phyloP scores from a whole-genome alignment of 2,797 vertebrate species.

The Melopsittacus undulatus region DNA sequence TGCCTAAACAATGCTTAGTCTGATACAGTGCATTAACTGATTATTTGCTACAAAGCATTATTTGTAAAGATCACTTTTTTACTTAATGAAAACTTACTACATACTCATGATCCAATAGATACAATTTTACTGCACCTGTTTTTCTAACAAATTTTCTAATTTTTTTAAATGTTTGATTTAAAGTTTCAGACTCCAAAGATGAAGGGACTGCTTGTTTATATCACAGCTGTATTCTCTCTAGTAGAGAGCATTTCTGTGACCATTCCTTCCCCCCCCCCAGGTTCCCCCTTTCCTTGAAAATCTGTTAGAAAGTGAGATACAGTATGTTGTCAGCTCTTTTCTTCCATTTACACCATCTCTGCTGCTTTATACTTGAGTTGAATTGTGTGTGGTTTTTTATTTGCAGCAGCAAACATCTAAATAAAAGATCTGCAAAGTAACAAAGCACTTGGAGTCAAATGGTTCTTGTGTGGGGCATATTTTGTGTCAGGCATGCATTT shows the following conservation, averaged over 20 bases:
- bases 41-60: constrained; percentile 75
- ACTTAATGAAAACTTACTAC: constrained; percentile 60
- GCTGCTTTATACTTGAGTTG: constrained; percentile 32
- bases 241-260: constrained; percentile 49
- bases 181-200: constrained; percentile 57
- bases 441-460: neutral
- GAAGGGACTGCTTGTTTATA: constrained; percentile 59
- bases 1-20: constrained; percentile 49
- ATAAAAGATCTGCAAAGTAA: constrained; percentile 70
- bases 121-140: constrained; percentile 62
- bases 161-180: constrained; percentile 60
- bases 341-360: neutral
- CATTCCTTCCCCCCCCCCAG: neutral
- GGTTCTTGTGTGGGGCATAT: neutral
- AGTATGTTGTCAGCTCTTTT: neutral
- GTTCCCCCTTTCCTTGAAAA: constrained; percentile 16
- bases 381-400: constrained; percentile 31
- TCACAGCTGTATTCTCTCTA: constrained; percentile 53
- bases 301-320: constrained; percentile 20
- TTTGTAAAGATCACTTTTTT: constrained; percentile 82
- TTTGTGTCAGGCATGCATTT: neutral
- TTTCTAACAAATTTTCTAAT: constrained; percentile 70
- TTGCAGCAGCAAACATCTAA: constrained; percentile 19
- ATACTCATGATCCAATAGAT: constrained; percentile 29
- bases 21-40: constrained; percentile 11